phyloP scores from a whole-genome alignment of 2,797 vertebrate species.

The Acrossocheilus fasciatus region DNA sequence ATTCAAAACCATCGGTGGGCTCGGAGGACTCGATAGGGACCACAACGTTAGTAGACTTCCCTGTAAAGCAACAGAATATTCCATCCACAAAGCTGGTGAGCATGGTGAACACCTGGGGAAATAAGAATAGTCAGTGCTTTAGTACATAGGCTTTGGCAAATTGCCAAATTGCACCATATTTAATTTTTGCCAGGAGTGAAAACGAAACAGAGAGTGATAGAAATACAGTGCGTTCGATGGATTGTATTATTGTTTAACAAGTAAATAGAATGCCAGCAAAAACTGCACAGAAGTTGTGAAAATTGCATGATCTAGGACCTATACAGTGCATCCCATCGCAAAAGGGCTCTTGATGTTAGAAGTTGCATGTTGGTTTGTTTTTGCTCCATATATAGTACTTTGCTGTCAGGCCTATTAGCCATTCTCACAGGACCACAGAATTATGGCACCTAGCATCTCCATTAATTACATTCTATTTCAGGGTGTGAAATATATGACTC shows the following conservation, averaged over 20 bases:
- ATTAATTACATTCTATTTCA: neutral
- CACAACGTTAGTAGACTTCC: conserved; percentile 85
- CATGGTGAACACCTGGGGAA: conserved; percentile 79
- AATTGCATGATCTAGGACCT: neutral
- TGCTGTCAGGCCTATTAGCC: neutral
- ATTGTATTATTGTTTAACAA: neutral
- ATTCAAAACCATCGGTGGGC: conserved; percentile 88
- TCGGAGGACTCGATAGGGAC: conserved; percentile 87
- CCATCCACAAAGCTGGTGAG: conserved; percentile 88
- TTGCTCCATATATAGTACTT: neutral
- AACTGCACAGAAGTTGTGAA: neutral
- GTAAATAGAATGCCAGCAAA: neutral
- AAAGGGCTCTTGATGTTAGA: neutral
- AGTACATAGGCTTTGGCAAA: conserved; percentile 43
- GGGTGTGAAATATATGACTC: too few relatives aligned
- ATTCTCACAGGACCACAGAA: neutral
- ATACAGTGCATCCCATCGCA: neutral
- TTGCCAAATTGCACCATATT: neutral
- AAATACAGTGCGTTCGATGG: neutral
- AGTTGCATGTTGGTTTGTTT: neutral
- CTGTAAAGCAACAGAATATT: conserved; percentile 91
- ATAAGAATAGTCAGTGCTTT: neutral
- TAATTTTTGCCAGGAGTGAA: neutral
- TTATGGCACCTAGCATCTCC: neutral
- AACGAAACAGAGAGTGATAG: neutral